Evolutionary conservation across 1,140 invertebrate species (phyloP).

Genomic region (Eufriesea mexicana): DNA sequence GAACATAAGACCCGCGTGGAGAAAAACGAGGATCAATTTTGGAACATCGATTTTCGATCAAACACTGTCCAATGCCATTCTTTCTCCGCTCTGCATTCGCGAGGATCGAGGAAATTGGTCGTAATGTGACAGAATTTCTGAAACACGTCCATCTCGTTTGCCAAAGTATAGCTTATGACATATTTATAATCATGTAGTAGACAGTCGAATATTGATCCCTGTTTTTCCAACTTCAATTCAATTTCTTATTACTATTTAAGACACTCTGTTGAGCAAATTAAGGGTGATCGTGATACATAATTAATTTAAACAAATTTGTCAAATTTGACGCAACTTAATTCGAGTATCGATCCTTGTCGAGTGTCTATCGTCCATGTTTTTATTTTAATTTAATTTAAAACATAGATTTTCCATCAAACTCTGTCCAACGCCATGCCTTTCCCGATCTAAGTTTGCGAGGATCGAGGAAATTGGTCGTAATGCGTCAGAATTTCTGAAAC

Average conservation of each 20-base stretch:
- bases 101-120: not conserved
- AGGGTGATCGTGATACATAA: no score
- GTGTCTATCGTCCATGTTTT: no score
- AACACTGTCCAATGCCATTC: no score
- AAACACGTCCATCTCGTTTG: not conserved
- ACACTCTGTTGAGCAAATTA: no score
- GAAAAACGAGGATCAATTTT: not conserved
- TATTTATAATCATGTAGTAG: not conserved
- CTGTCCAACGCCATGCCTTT: no score
- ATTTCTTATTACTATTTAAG: no score
- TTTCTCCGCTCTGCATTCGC: no score
- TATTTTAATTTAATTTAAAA: no score
- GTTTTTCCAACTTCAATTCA: not conserved
- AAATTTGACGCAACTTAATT: no score
- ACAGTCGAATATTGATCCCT: not conserved
- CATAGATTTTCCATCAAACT: not conserved
- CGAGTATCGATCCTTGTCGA: no score
- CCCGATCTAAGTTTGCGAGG: not conserved
- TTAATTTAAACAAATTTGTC: no score
- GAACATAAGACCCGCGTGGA: not conserved
- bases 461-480: not conserved
- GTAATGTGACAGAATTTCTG: not conserved
- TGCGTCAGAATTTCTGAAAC: not conserved
- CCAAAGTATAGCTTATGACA: not conserved
- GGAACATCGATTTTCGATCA: not conserved